phyloP scores from a whole-genome alignment of 1,140 invertebrate species.

The Notospermus geniculatus region DNA sequence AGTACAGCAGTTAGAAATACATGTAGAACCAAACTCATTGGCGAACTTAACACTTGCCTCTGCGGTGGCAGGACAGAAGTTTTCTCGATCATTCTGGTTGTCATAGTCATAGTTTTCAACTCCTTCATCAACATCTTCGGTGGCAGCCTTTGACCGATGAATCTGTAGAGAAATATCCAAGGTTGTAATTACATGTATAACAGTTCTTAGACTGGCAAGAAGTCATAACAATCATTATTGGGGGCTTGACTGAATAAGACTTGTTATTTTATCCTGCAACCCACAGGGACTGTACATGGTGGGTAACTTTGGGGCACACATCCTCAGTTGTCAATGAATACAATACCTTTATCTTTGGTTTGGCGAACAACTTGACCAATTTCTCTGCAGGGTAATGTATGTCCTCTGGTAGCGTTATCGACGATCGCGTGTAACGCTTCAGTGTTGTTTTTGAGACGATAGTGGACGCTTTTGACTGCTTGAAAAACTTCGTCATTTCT shows the following conservation, averaged over 20 bases:
- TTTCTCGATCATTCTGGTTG: slow-evolving; percentile 56
- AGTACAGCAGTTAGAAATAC: too few relatives aligned
- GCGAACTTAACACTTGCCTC: slow-evolving; percentile 27
- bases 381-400: slow-evolving; percentile 55
- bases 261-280: too few relatives aligned
- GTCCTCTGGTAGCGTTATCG: slow-evolving; percentile 56
- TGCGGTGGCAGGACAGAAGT: slow-evolving; percentile 55
- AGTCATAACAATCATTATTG: too few relatives aligned
- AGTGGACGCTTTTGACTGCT: slow-evolving; percentile 39
- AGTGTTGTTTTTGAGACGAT: slow-evolving; percentile 53
- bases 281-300: too few relatives aligned
- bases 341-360: slow-evolving; percentile 44
- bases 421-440: slow-evolving; percentile 51
- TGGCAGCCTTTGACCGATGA: neutral
- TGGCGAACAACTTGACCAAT: slow-evolving; percentile 49
- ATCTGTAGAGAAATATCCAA: too few relatives aligned
- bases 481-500: slow-evolving; percentile 44
- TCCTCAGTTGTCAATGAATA: too few relatives aligned
- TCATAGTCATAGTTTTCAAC: slow-evolving; percentile 58
- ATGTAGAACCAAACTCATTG: too few relatives aligned
- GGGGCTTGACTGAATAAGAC: too few relatives aligned
- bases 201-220: too few relatives aligned
- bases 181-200: too few relatives aligned
- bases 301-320: too few relatives aligned
- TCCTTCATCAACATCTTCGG: slow-evolving; percentile 47